Evolutionary conservation across 2,888 invertebrate genomes (phyloP).

Genomic region (Conus canariensis): DNA sequence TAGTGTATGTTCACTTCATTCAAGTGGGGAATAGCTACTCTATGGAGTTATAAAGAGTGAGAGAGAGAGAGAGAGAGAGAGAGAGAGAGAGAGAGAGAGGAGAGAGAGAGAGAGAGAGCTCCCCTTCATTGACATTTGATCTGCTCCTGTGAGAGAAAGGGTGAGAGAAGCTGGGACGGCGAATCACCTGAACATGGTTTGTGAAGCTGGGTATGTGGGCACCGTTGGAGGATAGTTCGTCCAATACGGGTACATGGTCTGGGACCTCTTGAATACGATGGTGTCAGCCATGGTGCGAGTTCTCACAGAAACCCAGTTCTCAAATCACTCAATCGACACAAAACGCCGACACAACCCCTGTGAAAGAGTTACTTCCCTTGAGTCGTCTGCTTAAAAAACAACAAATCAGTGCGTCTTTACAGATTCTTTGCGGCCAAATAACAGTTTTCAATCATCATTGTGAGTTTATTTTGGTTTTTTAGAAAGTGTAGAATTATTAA

Average conservation of each 20-base stretch:
- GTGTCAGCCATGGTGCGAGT: conserved; percentile 63
- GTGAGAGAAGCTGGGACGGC: too few relatives aligned
- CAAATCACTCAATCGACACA: background rate
- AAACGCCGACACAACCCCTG: background rate
- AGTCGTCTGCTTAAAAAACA: conserved; percentile 16
- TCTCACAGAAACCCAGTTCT: background rate
- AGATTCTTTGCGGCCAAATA: background rate
- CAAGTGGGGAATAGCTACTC: too few relatives aligned
- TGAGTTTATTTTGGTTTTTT: background rate
- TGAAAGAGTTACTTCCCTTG: conserved; percentile 18
- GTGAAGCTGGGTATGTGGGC: conserved; percentile 75
- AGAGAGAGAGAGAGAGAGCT: too few relatives aligned
- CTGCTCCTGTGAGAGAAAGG: too few relatives aligned
- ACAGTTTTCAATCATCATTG: background rate
- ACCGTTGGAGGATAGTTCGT: conserved; percentile 74
- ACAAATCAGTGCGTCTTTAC: background rate
- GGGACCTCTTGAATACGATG: conserved; percentile 67
- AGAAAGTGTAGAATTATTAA: background rate
- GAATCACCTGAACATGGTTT: conserved; percentile 75
- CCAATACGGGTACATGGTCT: conserved; percentile 73
- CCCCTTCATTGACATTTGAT: too few relatives aligned
- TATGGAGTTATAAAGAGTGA: too few relatives aligned
- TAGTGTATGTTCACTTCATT: too few relatives aligned
- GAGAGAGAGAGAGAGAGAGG: too few relatives aligned
- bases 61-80: too few relatives aligned